A percentile compares a stretch with the other conserved stretches of the same genome.
Evolutionary conservation across 2,888 invertebrate genomes (phyloP).

Genomic region (Plemyria rubiginata): DNA sequence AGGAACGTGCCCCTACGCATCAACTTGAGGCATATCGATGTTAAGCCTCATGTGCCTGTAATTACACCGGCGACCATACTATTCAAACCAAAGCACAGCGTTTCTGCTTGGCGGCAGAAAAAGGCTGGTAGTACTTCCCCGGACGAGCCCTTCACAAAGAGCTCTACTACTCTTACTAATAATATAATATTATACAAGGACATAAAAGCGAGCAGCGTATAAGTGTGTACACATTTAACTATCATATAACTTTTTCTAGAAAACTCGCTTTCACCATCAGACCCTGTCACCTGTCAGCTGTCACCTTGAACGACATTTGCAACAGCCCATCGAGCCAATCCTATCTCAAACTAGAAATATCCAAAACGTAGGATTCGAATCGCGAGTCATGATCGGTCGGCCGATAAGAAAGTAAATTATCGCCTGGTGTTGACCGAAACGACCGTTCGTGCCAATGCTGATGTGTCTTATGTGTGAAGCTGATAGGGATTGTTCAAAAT

Average conservation of each 20-base stretch:
- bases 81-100: too few species aligned
- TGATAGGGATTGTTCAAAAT: constrained; percentile 32
- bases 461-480: constrained; percentile 30
- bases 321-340: constrained; percentile 40
- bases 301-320: constrained; percentile 36
- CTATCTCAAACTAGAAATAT: constrained; percentile 38
- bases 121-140: too few species aligned
- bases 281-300: constrained; percentile 14
- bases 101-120: too few species aligned
- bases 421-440: constrained; percentile 65
- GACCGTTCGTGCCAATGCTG: constrained; percentile 26
- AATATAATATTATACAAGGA: too few species aligned
- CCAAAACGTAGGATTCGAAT: constrained; percentile 48
- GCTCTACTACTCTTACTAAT: too few species aligned
- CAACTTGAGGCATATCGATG: too few species aligned
- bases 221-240: too few species aligned
- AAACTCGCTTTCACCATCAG: constrained; percentile 8
- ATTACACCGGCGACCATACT: too few species aligned
- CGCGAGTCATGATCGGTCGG: constrained; percentile 68
- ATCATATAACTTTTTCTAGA: background rate
- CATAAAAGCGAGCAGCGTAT: too few species aligned
- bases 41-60: too few species aligned
- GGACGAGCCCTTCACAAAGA: too few species aligned
- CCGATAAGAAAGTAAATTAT: constrained; percentile 78
- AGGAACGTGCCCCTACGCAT: too few species aligned